Percentiles rank a stretch among this genome's conserved stretches.
Conservation (phyloP, 2,797 vertebrate species). For the Microcaecilia unicolor region DNA sequence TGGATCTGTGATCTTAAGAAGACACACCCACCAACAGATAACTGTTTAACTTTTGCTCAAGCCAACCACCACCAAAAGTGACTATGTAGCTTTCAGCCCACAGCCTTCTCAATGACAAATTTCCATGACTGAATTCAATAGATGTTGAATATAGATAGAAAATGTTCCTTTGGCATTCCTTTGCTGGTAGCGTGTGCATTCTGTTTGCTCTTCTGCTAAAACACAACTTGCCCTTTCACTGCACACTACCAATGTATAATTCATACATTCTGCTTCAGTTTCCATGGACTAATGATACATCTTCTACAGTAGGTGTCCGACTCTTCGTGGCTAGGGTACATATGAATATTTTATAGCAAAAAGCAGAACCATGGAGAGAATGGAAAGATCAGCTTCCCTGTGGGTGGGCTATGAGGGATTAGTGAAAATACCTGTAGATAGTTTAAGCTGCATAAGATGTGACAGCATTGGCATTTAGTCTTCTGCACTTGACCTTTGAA, state of each 20-base stretch:
- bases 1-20: no score
- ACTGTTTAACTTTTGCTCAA: no score
- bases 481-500: background rate
- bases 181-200: no score
- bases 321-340: background rate
- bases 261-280: background rate
- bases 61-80: no score
- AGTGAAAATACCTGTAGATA: background rate
- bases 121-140: no score
- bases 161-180: no score
- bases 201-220: no score
- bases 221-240: no score
- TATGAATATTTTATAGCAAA: slow-evolving; percentile 4
- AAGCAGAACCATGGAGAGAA: background rate
- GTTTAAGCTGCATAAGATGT: background rate
- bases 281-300: background rate
- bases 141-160: no score
- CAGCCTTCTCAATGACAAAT: no score
- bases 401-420: background rate
- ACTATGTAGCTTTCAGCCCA: no score
- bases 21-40: no score
- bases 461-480: background rate
- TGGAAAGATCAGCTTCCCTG: background rate
- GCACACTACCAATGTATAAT: background rate
- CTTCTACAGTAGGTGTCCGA: background rate